These are phyloP conservation scores for Hirtodrosophila histrioides DNA, from an alignment of 2,888 invertebrate genomes.

Conservation along the genomic window DNA sequence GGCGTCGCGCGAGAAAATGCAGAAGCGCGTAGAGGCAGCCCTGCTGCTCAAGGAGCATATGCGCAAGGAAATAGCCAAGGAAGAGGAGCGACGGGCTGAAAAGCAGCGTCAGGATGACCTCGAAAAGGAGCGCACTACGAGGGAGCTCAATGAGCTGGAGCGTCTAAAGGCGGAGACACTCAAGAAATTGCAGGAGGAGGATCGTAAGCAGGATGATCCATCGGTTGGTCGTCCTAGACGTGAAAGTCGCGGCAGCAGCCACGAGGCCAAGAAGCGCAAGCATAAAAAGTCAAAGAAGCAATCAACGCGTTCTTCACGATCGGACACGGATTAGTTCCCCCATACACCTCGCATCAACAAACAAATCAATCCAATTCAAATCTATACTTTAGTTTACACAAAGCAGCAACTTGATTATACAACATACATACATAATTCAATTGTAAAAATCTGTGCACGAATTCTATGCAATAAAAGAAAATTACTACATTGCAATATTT, in stretches of 20 bases:
- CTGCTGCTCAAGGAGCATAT: conserved; percentile 87
- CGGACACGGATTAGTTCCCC: conserved; percentile 67
- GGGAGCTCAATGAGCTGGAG: conserved; percentile 82
- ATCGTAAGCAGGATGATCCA: conserved; percentile 41
- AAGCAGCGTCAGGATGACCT: conserved; percentile 82
- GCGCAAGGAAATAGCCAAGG: conserved; percentile 86
- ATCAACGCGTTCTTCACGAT: conserved; percentile 74
- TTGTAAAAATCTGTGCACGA: conserved; percentile 52
- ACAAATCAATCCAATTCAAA: conserved; percentile 20
- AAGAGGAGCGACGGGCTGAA: conserved; percentile 86
- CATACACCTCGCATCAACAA: neutral
- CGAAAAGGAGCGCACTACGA: conserved; percentile 82
- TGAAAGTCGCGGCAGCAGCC: conserved; percentile 51
- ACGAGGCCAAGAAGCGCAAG: conserved; percentile 80
- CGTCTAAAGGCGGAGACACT: conserved; percentile 83
- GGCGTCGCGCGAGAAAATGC: conserved; percentile 83
- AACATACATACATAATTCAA: conserved; percentile 21
- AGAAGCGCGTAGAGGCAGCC: conserved; percentile 85
- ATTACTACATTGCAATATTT: conserved; percentile 12
- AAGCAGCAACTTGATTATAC: conserved; percentile 31
- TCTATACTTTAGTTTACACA: conserved; percentile 24
- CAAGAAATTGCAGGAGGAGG: conserved; percentile 82
- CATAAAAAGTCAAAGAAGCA: conserved; percentile 82
- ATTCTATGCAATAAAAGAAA: conserved; percentile 40
- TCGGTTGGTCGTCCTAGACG: conserved; percentile 34